phyloP scores from a whole-genome alignment of 2,888 invertebrate species.

The Atrina japonica region DNA sequence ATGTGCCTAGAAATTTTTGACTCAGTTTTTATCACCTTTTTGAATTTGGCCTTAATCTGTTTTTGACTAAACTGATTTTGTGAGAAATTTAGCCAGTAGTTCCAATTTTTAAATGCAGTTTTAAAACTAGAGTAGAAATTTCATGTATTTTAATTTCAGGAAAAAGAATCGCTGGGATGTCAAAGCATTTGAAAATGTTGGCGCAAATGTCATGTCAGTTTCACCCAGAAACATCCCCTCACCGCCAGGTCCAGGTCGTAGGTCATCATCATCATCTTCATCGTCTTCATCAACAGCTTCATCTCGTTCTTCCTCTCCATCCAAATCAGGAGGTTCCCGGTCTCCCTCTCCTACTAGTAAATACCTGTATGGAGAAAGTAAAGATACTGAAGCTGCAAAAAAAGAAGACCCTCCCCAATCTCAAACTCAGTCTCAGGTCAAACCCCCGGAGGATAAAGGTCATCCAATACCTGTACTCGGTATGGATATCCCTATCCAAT shows the following conservation, averaged over 20 bases:
- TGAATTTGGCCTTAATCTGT: no score
- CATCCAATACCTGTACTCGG: conserved; percentile 9
- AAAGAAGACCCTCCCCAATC: no score
- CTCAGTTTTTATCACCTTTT: neutral
- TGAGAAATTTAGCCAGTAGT: no score
- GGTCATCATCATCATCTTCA: conserved; percentile 38
- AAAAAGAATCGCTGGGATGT: conserved; percentile 42
- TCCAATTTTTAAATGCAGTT: no score
- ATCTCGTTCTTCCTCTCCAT: no score
- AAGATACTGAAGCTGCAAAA: neutral
- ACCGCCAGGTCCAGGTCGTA: neutral
- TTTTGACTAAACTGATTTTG: no score
- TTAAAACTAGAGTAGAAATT: neutral
- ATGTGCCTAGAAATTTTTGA: no score
- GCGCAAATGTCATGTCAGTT: neutral
- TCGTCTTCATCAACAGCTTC: conserved; percentile 43
- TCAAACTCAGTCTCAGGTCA: no score
- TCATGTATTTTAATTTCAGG: conserved; percentile 16
- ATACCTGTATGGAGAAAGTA: conserved; percentile 35
- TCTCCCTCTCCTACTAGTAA: conserved; percentile 43
- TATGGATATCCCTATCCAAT: conserved; percentile 20
- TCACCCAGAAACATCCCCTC: conserved; percentile 1
- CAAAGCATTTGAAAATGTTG: conserved; percentile 6
- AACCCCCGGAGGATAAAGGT: neutral
- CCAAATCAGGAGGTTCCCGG: conserved; percentile 33